Conservation (phyloP, 2,888 invertebrate species). For the Meta bourneti region DNA sequence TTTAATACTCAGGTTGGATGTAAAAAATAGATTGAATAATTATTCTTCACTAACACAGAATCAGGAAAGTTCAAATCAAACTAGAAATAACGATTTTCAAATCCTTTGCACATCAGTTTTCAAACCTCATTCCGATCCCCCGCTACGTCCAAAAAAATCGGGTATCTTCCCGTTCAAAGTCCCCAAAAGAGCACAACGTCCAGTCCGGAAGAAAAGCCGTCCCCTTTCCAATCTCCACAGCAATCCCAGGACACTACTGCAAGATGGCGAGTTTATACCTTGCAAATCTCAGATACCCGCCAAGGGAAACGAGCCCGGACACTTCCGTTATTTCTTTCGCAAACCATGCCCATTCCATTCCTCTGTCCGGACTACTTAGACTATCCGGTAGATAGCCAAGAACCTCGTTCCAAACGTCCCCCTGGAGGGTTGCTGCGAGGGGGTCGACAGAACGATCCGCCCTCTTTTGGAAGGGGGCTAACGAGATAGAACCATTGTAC, state of each 20-base stretch:
- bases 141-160: not conserved
- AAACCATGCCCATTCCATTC: conserved; percentile 28
- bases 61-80: no score
- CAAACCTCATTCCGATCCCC: no score
- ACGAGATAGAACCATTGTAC: conserved; percentile 48
- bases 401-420: conserved; percentile 32
- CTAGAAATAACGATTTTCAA: no score
- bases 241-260: conserved; percentile 27
- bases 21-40: no score
- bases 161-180: not conserved
- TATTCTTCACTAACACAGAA: no score
- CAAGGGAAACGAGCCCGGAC: conserved; percentile 30
- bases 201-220: not conserved
- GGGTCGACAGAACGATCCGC: conserved; percentile 21
- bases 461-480: conserved; percentile 34
- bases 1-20: no score
- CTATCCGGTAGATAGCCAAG: conserved; percentile 43
- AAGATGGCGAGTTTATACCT: conserved; percentile 54
- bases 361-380: conserved; percentile 50
- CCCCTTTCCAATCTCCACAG: conserved; percentile 27
- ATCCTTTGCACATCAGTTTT: no score
- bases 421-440: conserved; percentile 22
- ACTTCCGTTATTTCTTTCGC: conserved; percentile 39
- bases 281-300: conserved; percentile 24
- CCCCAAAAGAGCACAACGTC: not conserved